These are phyloP conservation scores for Caenorhabditis sulstoni DNA, from an alignment of 2,888 invertebrate species.

Conservation along the genomic window DNA sequence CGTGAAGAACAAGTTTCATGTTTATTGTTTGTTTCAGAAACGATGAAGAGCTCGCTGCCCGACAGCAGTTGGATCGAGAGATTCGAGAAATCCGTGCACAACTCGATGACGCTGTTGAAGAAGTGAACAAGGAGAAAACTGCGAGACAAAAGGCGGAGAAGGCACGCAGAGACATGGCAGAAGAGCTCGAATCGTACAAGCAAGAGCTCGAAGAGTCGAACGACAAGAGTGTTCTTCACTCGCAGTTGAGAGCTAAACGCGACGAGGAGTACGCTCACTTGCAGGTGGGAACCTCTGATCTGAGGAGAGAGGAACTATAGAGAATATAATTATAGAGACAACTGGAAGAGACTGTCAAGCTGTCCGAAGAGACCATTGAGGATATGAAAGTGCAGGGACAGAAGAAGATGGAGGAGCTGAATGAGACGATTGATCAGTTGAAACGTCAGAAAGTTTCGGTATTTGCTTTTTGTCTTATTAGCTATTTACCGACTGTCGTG, in stretches of 20 bases:
- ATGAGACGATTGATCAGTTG: slow-evolving; percentile 89
- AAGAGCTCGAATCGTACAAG: slow-evolving; percentile 75
- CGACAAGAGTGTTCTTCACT: slow-evolving; percentile 85
- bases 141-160: slow-evolving; percentile 93
- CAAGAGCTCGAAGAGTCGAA: slow-evolving; percentile 82
- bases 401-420: slow-evolving; percentile 90
- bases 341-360: slow-evolving; percentile 61
- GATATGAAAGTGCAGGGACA: slow-evolving; percentile 94
- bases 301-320: neutral
- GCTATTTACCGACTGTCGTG: slow-evolving; percentile 43
- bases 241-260: slow-evolving; percentile 86
- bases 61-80: slow-evolving; percentile 90
- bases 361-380: slow-evolving; percentile 84
- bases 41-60: slow-evolving; percentile 93
- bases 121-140: slow-evolving; percentile 86
- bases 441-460: slow-evolving; percentile 84
- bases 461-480: slow-evolving; percentile 57
- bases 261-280: slow-evolving; percentile 94
- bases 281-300: slow-evolving; percentile 83
- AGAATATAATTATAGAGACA: slow-evolving; percentile 53
- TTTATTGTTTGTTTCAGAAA: slow-evolving; percentile 54
- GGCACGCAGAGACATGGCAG: slow-evolving; percentile 91
- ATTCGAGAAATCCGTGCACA: slow-evolving; percentile 93
- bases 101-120: slow-evolving; percentile 93
- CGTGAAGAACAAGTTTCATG: neutral